Conservation (phyloP, 2,797 vertebrate species). For the Microhierax caerulescens region DNA sequence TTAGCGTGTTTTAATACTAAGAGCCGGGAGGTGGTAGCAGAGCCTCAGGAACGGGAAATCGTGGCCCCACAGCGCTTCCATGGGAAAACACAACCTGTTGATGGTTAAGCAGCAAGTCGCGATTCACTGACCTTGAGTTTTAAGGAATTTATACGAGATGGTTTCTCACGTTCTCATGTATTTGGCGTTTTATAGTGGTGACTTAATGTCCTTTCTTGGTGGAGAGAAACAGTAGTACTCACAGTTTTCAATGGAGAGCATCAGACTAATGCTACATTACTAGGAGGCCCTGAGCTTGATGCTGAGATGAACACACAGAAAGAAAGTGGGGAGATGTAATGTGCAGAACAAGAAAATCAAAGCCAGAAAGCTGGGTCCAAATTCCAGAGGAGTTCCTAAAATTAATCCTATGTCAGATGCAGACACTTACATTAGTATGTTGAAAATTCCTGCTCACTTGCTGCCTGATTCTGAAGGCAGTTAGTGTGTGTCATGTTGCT, state of each 20-base stretch:
- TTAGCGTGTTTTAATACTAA: background rate
- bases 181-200: background rate
- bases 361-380: background rate
- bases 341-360: background rate
- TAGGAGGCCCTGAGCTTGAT: background rate
- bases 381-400: background rate
- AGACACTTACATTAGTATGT: background rate
- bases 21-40: constrained; percentile 57
- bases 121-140: background rate
- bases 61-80: fast-evolving
- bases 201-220: background rate
- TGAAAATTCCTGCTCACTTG: background rate
- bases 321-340: background rate
- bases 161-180: background rate
- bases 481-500: background rate
- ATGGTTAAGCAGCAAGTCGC: background rate
- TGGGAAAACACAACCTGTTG: background rate
- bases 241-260: background rate
- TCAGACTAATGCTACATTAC: background rate
- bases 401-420: background rate
- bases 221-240: background rate
- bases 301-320: background rate
- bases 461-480: background rate
- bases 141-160: background rate
- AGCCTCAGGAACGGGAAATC: background rate